A percentile compares a stretch with the other conserved stretches of the same genome.
phyloP scores from a whole-genome alignment of 2,888 invertebrate species.

The Cremastinae sp. region DNA sequence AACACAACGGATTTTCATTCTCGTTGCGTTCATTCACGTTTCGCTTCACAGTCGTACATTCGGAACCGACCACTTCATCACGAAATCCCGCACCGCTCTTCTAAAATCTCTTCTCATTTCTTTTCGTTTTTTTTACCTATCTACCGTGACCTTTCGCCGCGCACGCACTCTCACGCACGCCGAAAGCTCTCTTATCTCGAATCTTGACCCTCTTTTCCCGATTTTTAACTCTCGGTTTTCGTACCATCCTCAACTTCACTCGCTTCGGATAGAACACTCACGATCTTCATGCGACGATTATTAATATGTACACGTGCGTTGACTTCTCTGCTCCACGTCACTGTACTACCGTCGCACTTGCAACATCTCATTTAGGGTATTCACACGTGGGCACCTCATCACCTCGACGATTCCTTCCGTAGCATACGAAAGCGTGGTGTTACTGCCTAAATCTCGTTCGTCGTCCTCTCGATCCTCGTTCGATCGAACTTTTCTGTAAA shows the following conservation, averaged over 20 bases:
- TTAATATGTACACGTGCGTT: conserved; percentile 37
- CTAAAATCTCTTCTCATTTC: no score
- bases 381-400: conserved; percentile 60
- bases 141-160: not conserved
- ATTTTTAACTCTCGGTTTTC: conserved; percentile 47
- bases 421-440: not conserved
- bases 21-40: no score
- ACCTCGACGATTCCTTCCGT: conserved; percentile 11
- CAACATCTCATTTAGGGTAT: conserved; percentile 54
- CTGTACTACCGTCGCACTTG: conserved; percentile 55
- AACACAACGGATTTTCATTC: no score
- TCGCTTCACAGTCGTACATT: no score
- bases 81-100: no score
- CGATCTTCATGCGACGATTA: conserved; percentile 10
- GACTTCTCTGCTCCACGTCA: conserved; percentile 41
- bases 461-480: not conserved
- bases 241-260: conserved; percentile 45
- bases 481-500: no score
- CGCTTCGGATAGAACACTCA: conserved; percentile 25
- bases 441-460: conserved; percentile 33
- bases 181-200: not conserved
- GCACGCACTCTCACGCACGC: not conserved
- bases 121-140: not conserved
- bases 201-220: not conserved
- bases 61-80: no score